Evolutionary conservation across 2,113 vertebrate genomes (phyloP), one percentile per base, ranked within the genome.

Genomic region (Serilophus lunatus): DNA sequence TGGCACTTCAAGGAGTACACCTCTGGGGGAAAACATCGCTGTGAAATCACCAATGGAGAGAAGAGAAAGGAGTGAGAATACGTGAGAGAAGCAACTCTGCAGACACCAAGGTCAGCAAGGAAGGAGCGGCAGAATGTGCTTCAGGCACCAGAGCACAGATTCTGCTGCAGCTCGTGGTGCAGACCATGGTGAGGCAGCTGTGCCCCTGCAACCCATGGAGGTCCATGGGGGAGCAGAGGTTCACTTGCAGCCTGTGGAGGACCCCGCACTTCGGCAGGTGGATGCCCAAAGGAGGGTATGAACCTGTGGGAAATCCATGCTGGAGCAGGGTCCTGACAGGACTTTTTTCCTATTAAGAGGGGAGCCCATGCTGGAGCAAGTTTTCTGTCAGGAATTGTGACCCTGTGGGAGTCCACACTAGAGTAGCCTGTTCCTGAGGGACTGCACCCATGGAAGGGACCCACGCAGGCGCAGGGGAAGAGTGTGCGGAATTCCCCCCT

Each of bases 391-490:
- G 35, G 31, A 65, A 11, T 42, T 64, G 40, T 72, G 49, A 47
- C 1, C 15, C 19, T 3, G 19, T 8, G 17, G 19, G 12, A 20
- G 47, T 20, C 35, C 76, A 18, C 0, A 0, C 23, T 70, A 49
- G 38, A 56, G 18, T 56, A 70, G 11, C 25, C 20, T 42, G 35
- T 36, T 88, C 33, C 50, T 0, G 0, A 50, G 75, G n/a, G 25
- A 72, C 35, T 80, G 31, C 13, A 22, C 25, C 49, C 42, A 22
- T 26, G 31, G 42, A 49, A 35, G 11, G 18, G 10, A 31, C 57
- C 57, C 35, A 64, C 0, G 0, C 9, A 56, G 50, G 31, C 1
- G 0, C 19, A 42, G 57, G 35, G 42, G 20, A 49, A 22, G 28
- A 49, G 17, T 31, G 42, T 56, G 42, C 49, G 57, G 42, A 35